Evolutionary conservation across 2,797 vertebrate genomes (phyloP).

Genomic region (Amblyopsis hoosieri): DNA sequence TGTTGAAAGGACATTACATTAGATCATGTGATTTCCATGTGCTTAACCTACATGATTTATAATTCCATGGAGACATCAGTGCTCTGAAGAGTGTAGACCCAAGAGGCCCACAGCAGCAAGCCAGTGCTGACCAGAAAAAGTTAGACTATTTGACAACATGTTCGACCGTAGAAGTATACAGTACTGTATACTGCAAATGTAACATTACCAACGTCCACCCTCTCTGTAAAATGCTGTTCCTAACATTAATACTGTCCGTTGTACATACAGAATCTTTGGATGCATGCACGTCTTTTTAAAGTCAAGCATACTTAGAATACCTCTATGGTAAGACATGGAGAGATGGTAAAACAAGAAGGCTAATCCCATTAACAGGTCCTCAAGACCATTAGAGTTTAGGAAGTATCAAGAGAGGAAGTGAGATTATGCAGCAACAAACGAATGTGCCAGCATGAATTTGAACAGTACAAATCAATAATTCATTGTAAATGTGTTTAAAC

Average conservation of each 20-base stretch:
- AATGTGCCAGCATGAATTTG: conserved; percentile 31
- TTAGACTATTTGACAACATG: not conserved
- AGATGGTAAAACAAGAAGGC: not conserved
- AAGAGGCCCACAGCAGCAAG: conserved; percentile 14
- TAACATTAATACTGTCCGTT: not conserved
- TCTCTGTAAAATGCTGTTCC: not conserved
- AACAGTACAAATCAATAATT: conserved; percentile 20
- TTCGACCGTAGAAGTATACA: not conserved
- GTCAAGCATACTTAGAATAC: not conserved
- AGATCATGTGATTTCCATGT: conserved; percentile 29
- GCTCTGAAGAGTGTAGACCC: conserved; percentile 12
- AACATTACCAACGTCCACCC: not conserved
- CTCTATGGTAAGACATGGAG: conserved; percentile 13
- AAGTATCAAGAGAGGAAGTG: not conserved
- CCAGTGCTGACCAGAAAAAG: not conserved
- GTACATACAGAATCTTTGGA: conserved; percentile 4
- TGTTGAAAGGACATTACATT: conserved; percentile 37
- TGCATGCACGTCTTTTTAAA: not conserved
- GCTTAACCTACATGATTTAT: conserved; percentile 27
- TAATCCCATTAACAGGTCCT: conserved; percentile 24
- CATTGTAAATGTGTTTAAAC: conserved; percentile 18
- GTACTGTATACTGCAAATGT: too few species aligned
- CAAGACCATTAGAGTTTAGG: conserved; percentile 13
- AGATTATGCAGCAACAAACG: conserved; percentile 31
- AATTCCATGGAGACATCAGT: conserved; percentile 18